These are phyloP conservation scores for Agapornis roseicollis DNA, from an alignment of 2,113 vertebrate genomes.

Conservation along the genomic window DNA sequence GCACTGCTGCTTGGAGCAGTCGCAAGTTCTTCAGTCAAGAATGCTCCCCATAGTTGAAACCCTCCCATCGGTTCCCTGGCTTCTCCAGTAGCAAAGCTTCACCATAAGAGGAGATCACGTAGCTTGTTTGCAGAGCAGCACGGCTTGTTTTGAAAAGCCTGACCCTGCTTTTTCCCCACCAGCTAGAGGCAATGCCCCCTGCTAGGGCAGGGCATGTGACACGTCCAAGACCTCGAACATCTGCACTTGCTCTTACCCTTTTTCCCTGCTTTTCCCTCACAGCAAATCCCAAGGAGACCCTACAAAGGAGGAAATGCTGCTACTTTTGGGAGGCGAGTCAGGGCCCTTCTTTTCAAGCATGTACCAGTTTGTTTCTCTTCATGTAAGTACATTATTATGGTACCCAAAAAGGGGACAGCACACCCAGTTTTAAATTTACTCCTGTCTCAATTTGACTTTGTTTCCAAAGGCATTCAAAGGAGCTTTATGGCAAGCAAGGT, in stretches of 20 bases:
- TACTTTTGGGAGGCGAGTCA: accelerated
- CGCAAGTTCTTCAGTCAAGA: neutral
- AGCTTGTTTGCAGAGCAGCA: conserved; percentile 12
- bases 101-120: neutral
- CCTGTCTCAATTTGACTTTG: neutral
- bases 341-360: neutral
- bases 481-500: neutral
- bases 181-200: conserved; percentile 2
- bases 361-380: neutral
- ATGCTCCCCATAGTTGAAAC: neutral
- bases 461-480: neutral
- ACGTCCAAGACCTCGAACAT: neutral
- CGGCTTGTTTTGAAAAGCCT: conserved; percentile 34
- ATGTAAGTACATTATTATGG: neutral
- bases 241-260: neutral
- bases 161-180: neutral
- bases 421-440: neutral
- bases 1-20: neutral
- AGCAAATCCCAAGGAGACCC: neutral
- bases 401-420: neutral
- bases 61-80: accelerated
- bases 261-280: neutral
- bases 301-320: neutral
- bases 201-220: conserved; percentile 3
- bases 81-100: neutral